Conservation (phyloP, 1,140 invertebrate species). For the Latrodectus geometricus region DNA sequence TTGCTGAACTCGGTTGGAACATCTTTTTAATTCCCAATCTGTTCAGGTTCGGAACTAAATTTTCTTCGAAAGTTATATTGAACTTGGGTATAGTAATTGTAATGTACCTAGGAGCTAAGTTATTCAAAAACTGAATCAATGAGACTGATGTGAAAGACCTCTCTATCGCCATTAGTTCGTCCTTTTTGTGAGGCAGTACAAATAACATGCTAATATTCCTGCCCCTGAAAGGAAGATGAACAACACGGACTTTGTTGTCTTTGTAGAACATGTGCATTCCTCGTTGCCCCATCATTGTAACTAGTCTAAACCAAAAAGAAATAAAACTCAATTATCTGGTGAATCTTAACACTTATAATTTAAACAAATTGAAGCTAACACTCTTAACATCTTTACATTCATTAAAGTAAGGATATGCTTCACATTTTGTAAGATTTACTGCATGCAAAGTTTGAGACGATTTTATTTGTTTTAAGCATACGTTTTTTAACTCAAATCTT, state of each 20-base stretch:
- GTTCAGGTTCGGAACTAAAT: neutral
- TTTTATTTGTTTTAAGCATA: too few relatives aligned
- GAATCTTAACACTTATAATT: too few relatives aligned
- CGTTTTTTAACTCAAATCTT: too few relatives aligned
- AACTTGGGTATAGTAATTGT: neutral
- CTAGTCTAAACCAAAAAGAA: neutral
- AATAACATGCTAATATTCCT: constrained; percentile 1
- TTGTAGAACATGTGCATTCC: neutral
- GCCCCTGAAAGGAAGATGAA: neutral
- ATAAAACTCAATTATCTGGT: neutral
- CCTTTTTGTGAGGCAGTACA: neutral
- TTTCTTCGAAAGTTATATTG: neutral
- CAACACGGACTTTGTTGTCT: neutral
- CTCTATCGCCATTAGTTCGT: neutral
- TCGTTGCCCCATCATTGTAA: neutral
- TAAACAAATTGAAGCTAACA: too few relatives aligned
- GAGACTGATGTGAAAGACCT: neutral
- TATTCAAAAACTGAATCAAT: neutral
- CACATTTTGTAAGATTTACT: too few relatives aligned
- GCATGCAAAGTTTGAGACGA: too few relatives aligned
- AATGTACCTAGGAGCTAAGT: neutral
- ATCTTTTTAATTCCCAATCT: neutral
- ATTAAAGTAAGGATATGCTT: too few relatives aligned
- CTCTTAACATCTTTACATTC: too few relatives aligned
- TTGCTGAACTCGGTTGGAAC: neutral